These are phyloP conservation scores for Alentia gelatinosa DNA, from an alignment of 2,888 invertebrate species.

Conservation along the genomic window DNA sequence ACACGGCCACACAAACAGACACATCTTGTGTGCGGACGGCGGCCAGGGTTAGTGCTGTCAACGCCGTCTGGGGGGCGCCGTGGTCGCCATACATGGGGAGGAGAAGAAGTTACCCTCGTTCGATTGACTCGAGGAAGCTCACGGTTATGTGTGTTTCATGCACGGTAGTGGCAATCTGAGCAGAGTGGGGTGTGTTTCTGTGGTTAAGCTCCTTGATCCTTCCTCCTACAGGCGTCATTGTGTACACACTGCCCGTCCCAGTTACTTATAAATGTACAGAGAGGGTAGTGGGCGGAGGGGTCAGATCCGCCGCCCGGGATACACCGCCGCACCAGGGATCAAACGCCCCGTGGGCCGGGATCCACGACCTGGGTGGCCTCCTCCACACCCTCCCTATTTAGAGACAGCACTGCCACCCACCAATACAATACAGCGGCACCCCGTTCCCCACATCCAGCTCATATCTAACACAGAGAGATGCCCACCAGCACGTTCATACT, in stretches of 20 bases:
- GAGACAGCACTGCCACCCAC: neutral
- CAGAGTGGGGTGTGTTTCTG: neutral
- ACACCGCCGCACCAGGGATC: no score
- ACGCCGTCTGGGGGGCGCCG: no score
- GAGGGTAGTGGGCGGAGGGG: neutral
- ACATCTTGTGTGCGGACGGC: neutral
- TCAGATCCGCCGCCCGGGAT: no score
- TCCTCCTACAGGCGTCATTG: neutral
- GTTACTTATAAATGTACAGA: neutral
- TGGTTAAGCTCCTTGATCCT: neutral
- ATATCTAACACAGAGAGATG: no score
- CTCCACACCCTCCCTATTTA: neutral
- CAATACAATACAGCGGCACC: neutral
- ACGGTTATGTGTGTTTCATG: no score
- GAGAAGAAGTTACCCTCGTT: no score
- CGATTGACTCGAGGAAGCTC: no score
- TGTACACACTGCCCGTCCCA: neutral
- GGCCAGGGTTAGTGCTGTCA: no score
- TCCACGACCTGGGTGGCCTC: neutral
- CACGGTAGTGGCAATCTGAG: no score
- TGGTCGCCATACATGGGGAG: no score
- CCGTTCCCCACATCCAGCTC: neutral
- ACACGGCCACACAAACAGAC: conserved; percentile 3
- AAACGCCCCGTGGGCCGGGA: neutral
- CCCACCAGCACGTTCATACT: no score